phyloP scores from a whole-genome alignment of 2,797 vertebrate genomes.

The Leucoraja ocellata region DNA sequence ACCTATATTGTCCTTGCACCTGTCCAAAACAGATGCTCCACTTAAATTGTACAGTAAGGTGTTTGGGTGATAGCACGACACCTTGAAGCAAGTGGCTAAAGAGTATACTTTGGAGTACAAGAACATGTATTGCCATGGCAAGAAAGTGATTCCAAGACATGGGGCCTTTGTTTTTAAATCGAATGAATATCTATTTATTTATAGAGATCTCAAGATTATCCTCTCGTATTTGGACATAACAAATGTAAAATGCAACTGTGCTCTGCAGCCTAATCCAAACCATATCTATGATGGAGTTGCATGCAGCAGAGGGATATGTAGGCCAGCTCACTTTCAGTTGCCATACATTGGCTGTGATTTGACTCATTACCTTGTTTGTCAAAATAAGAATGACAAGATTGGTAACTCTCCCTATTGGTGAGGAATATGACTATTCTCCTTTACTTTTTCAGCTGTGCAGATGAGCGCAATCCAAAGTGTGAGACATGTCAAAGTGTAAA shows the following conservation, averaged over 20 bases:
- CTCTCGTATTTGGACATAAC: background rate
- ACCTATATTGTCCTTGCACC: background rate
- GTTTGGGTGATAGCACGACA: background rate
- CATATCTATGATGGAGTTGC: background rate
- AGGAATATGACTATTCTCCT: background rate
- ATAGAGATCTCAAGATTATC: background rate
- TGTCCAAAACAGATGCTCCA: background rate
- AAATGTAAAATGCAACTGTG: background rate
- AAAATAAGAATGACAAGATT: constrained; percentile 28
- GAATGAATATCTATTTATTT: background rate
- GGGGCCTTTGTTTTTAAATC: background rate
- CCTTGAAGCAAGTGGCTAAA: background rate
- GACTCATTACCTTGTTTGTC: background rate
- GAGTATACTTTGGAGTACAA: background rate
- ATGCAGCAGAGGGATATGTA: background rate
- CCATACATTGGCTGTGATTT: background rate
- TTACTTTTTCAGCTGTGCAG: background rate
- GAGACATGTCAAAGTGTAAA: background rate
- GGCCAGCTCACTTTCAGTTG: background rate
- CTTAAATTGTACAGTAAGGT: background rate
- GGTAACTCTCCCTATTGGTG: background rate
- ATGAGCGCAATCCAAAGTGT: background rate
- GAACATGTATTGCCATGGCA: background rate
- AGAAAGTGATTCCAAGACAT: background rate
- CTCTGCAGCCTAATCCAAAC: background rate